These are phyloP conservation scores for Neotoxoptera formosana DNA, from an alignment of 1,140 invertebrate genomes.

Conservation along the genomic window DNA sequence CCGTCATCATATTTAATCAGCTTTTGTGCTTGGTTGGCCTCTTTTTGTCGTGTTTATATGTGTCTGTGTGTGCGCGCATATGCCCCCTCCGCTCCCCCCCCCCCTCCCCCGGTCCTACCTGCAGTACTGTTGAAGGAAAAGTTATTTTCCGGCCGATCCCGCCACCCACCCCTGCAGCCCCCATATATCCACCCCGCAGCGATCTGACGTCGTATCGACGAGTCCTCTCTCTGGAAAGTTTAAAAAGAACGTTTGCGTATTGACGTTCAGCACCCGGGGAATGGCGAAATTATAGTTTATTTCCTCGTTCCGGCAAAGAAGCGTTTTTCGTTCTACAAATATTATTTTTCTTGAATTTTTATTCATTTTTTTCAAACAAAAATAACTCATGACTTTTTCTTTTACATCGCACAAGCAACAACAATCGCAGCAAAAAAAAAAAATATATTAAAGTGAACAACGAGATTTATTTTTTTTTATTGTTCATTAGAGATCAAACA, in stretches of 20 bases:
- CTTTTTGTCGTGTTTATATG: slow-evolving; percentile 26
- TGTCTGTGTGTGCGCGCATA: not conserved
- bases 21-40: slow-evolving; percentile 39
- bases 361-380: not conserved
- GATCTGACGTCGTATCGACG: not conserved
- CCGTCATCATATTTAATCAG: slow-evolving; percentile 48
- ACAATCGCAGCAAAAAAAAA: not conserved
- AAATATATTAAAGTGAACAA: not conserved
- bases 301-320: not conserved
- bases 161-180: not conserved
- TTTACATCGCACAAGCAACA: not conserved
- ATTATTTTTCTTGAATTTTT: slow-evolving; percentile 1
- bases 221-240: not conserved
- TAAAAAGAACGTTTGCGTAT: not conserved
- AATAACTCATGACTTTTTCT: not conserved
- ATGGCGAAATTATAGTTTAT: slow-evolving; percentile 7
- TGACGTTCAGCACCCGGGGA: not conserved
- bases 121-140: not conserved
- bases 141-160: not conserved
- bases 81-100: not conserved
- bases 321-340: not conserved
- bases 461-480: not conserved
- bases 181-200: not conserved
- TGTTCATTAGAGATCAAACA: slow-evolving; percentile 4
- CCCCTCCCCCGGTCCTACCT: not conserved